These are phyloP conservation scores for Halesus radiatus DNA, from an alignment of 1,140 invertebrate genomes.

Conservation along the genomic window DNA sequence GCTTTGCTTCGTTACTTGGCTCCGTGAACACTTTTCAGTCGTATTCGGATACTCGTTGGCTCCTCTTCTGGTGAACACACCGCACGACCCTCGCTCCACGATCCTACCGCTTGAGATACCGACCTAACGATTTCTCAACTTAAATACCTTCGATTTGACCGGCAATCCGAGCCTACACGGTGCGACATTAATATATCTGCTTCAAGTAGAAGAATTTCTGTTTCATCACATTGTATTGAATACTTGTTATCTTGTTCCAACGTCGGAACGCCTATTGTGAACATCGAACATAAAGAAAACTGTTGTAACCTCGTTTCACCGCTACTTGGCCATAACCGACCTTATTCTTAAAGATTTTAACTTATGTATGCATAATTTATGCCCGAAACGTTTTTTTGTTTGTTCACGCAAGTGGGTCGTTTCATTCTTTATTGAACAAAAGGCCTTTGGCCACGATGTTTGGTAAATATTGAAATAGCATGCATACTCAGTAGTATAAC, in stretches of 20 bases:
- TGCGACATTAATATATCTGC: not conserved
- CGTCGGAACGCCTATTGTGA: slow-evolving; percentile 3
- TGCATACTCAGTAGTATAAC: no score
- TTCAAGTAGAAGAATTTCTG: not conserved
- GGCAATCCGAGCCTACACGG: not conserved
- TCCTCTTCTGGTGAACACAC: no score
- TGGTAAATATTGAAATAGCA: not conserved
- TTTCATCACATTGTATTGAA: not conserved
- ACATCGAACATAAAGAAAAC: slow-evolving; percentile 20
- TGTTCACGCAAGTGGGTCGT: slow-evolving; percentile 12
- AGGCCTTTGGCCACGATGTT: not conserved
- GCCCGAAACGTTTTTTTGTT: slow-evolving; percentile 21
- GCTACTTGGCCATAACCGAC: slow-evolving; percentile 10
- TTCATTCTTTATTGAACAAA: not conserved
- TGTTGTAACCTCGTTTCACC: slow-evolving; percentile 6
- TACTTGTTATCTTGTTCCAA: not conserved
- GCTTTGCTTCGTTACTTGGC: slow-evolving; percentile 9
- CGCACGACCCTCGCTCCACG: no score
- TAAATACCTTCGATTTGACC: no score
- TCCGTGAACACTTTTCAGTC: slow-evolving; percentile 10
- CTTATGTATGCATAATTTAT: slow-evolving; percentile 23
- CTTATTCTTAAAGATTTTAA: slow-evolving; percentile 18
- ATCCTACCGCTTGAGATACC: no score
- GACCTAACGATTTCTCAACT: no score
- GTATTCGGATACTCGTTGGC: slow-evolving; percentile 14